A percentile compares a stretch with the other conserved stretches of the same genome.
Evolutionary conservation across 2,113 vertebrate genomes (phyloP).

Genomic region (Pituophis catenifer): DNA sequence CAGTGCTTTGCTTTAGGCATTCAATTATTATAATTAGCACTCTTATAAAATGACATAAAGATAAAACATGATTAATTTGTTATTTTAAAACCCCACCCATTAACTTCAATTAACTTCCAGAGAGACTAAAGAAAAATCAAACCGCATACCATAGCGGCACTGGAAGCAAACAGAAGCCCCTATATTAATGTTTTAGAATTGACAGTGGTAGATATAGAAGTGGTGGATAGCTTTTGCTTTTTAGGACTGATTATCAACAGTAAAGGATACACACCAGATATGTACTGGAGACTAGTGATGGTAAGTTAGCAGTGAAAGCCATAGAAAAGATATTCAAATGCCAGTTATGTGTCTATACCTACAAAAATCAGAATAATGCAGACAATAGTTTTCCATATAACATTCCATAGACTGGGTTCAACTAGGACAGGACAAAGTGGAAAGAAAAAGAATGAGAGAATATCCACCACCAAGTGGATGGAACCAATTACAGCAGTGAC

Average conservation of each 20-base stretch:
- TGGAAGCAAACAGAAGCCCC: background rate
- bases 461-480: background rate
- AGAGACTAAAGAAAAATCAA: background rate
- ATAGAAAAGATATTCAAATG: background rate
- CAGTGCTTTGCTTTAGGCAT: background rate
- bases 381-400: background rate
- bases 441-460: background rate
- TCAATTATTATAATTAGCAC: background rate
- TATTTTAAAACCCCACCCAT: background rate
- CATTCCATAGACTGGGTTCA: background rate
- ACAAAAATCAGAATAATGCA: background rate
- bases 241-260: background rate
- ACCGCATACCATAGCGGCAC: background rate
- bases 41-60: background rate
- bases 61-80: background rate
- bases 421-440: background rate
- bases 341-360: background rate
- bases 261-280: background rate
- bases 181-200: background rate
- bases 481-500: background rate
- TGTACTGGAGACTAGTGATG: background rate
- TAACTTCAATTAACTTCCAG: background rate
- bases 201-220: background rate
- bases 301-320: background rate
- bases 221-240: background rate